phyloP scores from a whole-genome alignment of 2,797 vertebrate genomes.

The Phataginus tetradactyla region DNA sequence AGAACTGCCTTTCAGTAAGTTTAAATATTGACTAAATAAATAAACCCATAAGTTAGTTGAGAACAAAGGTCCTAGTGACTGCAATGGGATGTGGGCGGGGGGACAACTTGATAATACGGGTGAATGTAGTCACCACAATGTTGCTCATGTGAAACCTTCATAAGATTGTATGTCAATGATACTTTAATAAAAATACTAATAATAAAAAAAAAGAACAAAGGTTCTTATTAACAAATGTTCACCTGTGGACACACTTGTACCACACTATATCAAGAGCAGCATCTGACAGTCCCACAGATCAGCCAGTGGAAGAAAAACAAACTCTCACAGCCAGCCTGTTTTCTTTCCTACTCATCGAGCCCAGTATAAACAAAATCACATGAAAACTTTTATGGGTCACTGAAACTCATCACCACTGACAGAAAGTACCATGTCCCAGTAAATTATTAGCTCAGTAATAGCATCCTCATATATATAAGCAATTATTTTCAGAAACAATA shows the following conservation, averaged over 20 bases:
- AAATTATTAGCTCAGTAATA: not conserved
- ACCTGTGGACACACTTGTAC: not conserved
- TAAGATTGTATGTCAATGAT: no score
- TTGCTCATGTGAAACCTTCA: no score
- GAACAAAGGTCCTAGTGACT: not conserved
- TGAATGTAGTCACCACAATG: no score
- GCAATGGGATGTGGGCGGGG: no score
- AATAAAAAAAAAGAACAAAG: not conserved
- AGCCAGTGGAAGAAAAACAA: not conserved
- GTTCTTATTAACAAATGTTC: not conserved
- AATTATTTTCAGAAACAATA: constrained; percentile 15
- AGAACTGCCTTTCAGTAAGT: not conserved
- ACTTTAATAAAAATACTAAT: no score
- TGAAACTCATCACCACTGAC: not conserved
- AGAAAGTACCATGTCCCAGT: not conserved
- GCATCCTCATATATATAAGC: not conserved
- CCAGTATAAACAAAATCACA: not conserved
- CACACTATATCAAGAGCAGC: not conserved
- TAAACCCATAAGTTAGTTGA: not conserved
- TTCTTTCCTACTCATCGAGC: not conserved
- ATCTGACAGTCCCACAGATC: not conserved
- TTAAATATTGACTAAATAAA: not conserved
- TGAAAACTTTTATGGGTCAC: not conserved
- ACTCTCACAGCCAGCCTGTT: not conserved
- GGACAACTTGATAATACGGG: no score